phyloP scores from a whole-genome alignment of 1,140 invertebrate species.

The Hypsibius dujardini region DNA sequence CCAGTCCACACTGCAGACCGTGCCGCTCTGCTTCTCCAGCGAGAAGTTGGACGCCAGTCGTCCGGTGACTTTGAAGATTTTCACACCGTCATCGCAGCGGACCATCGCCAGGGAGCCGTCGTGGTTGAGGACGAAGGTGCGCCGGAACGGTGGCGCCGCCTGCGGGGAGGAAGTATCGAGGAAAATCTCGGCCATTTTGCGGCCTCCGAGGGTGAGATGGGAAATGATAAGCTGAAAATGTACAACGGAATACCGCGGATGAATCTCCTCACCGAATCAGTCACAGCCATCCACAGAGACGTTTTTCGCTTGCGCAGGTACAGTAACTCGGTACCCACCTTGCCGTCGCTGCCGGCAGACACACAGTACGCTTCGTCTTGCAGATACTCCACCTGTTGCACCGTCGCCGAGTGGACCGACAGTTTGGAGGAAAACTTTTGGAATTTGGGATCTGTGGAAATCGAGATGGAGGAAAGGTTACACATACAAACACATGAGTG shows the following conservation, averaged over 20 bases:
- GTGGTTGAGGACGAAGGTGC: neutral
- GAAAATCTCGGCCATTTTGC: neutral
- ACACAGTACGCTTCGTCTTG: neutral
- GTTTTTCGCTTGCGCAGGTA: too few species aligned
- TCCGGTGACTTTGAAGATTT: neutral
- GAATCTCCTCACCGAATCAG: neutral
- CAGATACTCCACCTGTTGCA: neutral
- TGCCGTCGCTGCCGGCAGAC: neutral
- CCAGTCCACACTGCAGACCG: neutral
- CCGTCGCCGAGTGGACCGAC: neutral
- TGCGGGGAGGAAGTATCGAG: neutral
- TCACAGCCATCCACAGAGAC: neutral
- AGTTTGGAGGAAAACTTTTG: neutral
- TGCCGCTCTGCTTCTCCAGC: neutral
- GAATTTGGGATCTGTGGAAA: neutral
- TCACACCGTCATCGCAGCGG: neutral
- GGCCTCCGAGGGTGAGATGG: neutral
- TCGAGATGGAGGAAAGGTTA: too few species aligned
- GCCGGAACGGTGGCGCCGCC: neutral
- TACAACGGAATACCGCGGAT: neutral
- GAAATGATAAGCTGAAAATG: neutral
- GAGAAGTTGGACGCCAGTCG: neutral
- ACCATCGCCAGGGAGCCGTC: neutral
- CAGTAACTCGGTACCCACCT: slow-evolving; percentile 3
- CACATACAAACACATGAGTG: neutral